A percentile compares a stretch with the other conserved stretches of the same genome.
Conservation (phyloP, 2,113 vertebrate genomes). For the Tragelaphus strepsiceros region DNA sequence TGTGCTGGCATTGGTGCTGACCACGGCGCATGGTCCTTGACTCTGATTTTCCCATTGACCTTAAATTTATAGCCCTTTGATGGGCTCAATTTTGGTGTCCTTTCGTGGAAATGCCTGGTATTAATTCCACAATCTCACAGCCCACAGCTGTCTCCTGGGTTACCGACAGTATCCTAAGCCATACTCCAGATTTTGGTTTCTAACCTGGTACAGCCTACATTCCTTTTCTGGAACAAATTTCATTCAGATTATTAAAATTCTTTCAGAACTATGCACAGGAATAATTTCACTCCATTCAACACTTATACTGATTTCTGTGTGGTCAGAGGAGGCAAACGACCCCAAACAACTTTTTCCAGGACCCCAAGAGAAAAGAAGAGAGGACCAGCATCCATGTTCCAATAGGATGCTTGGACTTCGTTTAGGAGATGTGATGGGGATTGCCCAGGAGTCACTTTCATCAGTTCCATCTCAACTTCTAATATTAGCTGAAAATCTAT, state of each 20-base stretch:
- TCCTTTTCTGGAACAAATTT: background rate
- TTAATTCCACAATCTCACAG: background rate
- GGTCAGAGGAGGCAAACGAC: background rate
- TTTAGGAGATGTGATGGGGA: background rate
- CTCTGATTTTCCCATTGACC: background rate
- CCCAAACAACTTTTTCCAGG: background rate
- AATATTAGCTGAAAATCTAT: conserved; percentile 10
- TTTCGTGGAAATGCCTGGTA: background rate
- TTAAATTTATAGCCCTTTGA: background rate
- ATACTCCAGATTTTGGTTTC: background rate
- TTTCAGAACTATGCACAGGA: background rate
- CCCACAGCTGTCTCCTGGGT: background rate
- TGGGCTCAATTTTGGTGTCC: background rate
- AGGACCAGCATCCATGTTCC: background rate
- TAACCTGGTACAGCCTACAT: background rate
- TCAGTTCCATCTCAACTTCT: background rate
- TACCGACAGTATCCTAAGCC: background rate
- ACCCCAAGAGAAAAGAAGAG: background rate
- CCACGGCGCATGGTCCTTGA: background rate
- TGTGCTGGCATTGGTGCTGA: background rate
- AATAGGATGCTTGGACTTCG: background rate
- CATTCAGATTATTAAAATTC: background rate
- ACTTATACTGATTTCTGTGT: background rate
- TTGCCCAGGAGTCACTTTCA: background rate
- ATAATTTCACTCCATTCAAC: background rate